Evolutionary conservation across 1,140 invertebrate species (phyloP), one percentile per base, ranked within the genome.

Genomic region (Atta cephalotes): DNA sequence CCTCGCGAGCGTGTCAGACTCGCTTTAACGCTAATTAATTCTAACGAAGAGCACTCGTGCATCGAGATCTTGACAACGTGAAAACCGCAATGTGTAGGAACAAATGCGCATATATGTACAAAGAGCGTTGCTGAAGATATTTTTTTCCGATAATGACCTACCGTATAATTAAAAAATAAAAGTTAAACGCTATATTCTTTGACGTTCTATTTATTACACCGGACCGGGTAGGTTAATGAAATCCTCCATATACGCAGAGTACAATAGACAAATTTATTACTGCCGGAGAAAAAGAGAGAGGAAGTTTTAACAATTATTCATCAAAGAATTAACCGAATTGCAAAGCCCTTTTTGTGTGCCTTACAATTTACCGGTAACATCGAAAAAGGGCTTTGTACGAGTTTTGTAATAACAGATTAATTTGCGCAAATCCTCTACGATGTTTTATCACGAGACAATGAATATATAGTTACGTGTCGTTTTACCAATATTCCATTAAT

Each of bases 11-110:
- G 35, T 74, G 84, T 72, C 74, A 78, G 74, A 66, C 77, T 68
- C 68, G 74, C 85, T 90, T 89, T 85, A 91, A 77, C 77, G 80
- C 77, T 91, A 91, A 91, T 91, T 91, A 91, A 91, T 91, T 77
- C 85, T 68, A 88, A 87, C 82, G 81, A 89, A 86, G 86, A 71
- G 66, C 82, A 90, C 89, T 87, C 81, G 85, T 82, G 81, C 86
- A 82, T 74, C 58, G 62, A 28, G 51, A 77, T 72, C 87, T 80
- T 81, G 45, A 51, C 78, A 63, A 82, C 58, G 45, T 80, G 53
- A 21, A 80, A 77, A 80, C 77, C 16, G 45, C 49, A 49, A n/a
- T 12, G 14, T 12, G 14, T 31, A 70, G 21, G 21, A 70, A 81
- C 35, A 86, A 86, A 81, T 86, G 45, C n/a, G 62, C 60, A 14